These are phyloP conservation scores for Plutomurus gul DNA, from an alignment of 1,140 invertebrate genomes.

Conservation along the genomic window DNA sequence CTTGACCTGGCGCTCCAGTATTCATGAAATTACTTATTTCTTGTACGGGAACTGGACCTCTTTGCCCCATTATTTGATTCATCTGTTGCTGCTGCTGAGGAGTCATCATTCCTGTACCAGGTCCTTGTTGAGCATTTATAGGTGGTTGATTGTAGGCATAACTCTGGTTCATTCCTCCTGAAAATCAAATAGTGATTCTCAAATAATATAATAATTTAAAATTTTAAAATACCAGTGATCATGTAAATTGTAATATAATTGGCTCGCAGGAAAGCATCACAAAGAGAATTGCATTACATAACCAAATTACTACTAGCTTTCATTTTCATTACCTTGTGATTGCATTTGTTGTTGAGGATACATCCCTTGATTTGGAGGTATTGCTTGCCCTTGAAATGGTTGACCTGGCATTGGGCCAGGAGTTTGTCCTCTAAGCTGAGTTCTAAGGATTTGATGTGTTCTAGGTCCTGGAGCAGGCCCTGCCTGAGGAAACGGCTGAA, in stretches of 20 bases:
- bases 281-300: neutral
- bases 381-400: slow-evolving; percentile 28
- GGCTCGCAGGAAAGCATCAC: neutral
- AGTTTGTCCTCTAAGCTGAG: slow-evolving; percentile 61
- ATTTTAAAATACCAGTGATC: neutral
- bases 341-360: slow-evolving; percentile 41
- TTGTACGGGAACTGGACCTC: slow-evolving; percentile 64
- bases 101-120: slow-evolving; percentile 37
- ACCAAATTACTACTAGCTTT: neutral
- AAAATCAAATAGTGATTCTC: slow-evolving; percentile 30
- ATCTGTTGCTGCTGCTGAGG: slow-evolving; percentile 56
- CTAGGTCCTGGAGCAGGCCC: slow-evolving; percentile 19
- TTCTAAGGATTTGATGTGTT: slow-evolving; percentile 57
- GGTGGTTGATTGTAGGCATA: slow-evolving; percentile 52
- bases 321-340: slow-evolving; percentile 24
- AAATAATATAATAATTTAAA: slow-evolving; percentile 9
- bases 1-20: slow-evolving; percentile 39
- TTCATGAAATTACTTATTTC: slow-evolving; percentile 49
- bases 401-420: slow-evolving; percentile 14
- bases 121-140: slow-evolving; percentile 41
- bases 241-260: neutral
- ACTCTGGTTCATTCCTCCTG: slow-evolving; percentile 54
- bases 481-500: slow-evolving; percentile 55
- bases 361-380: slow-evolving; percentile 45
- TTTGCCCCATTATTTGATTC: slow-evolving; percentile 56